Conservation (phyloP, 1,140 invertebrate species). For the Lasioglossum albipes region DNA sequence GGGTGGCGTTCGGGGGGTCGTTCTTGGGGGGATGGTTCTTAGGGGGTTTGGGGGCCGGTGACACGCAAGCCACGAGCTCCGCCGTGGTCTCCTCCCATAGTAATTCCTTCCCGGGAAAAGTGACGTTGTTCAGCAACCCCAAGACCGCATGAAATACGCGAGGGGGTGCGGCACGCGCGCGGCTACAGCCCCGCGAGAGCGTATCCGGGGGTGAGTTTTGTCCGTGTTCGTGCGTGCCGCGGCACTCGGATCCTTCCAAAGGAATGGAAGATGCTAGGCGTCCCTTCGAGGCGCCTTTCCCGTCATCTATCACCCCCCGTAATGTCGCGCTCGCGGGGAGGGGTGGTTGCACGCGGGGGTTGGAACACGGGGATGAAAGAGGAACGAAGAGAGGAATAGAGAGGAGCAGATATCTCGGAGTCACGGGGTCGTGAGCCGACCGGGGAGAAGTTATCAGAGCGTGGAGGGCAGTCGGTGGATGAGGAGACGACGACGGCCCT, state of each 20-base stretch:
- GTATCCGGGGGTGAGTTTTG: slow-evolving; percentile 26
- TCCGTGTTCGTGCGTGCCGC: slow-evolving; percentile 36
- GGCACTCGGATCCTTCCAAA: slow-evolving; percentile 48
- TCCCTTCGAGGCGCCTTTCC: slow-evolving; percentile 63
- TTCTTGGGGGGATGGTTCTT: too few relatives aligned
- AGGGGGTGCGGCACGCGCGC: slow-evolving; percentile 20
- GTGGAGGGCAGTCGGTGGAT: slow-evolving; percentile 52
- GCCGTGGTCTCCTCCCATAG: background rate
- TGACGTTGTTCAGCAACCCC: slow-evolving; percentile 14
- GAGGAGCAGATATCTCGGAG: slow-evolving; percentile 17
- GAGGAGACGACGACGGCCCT: slow-evolving; percentile 15
- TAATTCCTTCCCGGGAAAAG: slow-evolving; percentile 8
- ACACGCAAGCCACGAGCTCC: background rate
- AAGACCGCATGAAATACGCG: slow-evolving; percentile 25
- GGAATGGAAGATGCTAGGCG: slow-evolving; percentile 62
- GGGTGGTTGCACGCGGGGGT: too few relatives aligned
- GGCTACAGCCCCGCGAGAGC: slow-evolving; percentile 7
- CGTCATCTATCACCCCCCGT: slow-evolving; percentile 62
- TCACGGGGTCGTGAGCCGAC: slow-evolving; percentile 56
- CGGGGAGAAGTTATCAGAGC: slow-evolving; percentile 56
- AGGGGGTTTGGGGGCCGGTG: background rate
- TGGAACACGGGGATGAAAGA: background rate
- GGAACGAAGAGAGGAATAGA: slow-evolving; percentile 28
- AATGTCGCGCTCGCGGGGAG: slow-evolving; percentile 41
- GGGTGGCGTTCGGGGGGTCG: too few relatives aligned